phyloP scores from a whole-genome alignment of 2,113 vertebrate genomes.

The Ictalurus punctatus region DNA sequence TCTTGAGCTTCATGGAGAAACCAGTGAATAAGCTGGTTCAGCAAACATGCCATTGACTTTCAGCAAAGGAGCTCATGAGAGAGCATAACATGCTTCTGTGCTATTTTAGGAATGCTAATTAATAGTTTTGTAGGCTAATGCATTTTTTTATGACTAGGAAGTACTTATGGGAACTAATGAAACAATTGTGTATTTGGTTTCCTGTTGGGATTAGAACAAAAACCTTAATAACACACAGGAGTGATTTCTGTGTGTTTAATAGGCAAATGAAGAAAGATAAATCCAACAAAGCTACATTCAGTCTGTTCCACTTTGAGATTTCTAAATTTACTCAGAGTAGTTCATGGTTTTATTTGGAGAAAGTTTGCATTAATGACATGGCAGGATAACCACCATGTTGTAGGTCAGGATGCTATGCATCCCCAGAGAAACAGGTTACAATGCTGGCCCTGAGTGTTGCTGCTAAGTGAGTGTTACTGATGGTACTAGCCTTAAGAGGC shows the following conservation, averaged over 20 bases:
- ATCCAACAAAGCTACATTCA: background rate
- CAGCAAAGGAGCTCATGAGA: background rate
- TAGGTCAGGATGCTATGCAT: background rate
- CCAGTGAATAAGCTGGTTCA: slow-evolving; percentile 5
- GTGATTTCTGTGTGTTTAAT: slow-evolving; percentile 5
- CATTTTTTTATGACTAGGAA: background rate
- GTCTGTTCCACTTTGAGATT: background rate
- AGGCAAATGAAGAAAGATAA: background rate
- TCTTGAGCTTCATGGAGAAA: background rate
- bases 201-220: background rate
- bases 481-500: background rate
- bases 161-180: background rate
- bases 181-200: slow-evolving; percentile 19
- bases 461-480: background rate
- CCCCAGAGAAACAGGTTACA: background rate
- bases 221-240: slow-evolving; percentile 2
- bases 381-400: background rate
- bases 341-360: background rate
- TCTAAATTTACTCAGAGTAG: background rate
- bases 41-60: background rate
- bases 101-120: background rate
- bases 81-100: background rate
- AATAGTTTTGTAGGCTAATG: background rate
- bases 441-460: background rate
- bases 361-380: background rate